Evolutionary conservation across 2,113 vertebrate genomes (phyloP), one percentile per base, ranked within the genome.

Genomic region (Pionites leucogaster): DNA sequence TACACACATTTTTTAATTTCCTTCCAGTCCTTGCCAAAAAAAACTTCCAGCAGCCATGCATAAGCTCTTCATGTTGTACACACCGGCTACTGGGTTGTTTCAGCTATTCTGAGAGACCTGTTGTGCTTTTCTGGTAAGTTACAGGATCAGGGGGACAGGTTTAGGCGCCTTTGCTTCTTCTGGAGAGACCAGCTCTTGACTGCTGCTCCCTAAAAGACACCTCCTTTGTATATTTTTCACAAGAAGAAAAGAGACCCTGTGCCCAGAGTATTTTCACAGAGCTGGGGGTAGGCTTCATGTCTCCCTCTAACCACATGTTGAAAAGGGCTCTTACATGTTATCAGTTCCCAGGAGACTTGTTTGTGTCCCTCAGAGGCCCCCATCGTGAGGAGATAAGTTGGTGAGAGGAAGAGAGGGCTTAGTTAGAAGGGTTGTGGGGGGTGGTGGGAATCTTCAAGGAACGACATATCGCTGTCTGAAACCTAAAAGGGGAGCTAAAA

Each of bases 271-370:
- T 82, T 94, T 90, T 82, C 50, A 62, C 9, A 67, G 37, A 55
- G 18, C 50, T 89, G 23, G 64, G 24, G 5, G 13, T 39, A 82
- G 25, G 25, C 59, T 90, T 74, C 62, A 49, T 31, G 87, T 76
- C 52, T 91, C 35, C 24, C 24, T 76, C 46, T 81, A 50, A 47
- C 41, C 52, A 55, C 20, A 17, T 17, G 55, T 37, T 86, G n/a
- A 82, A 96, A 93, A 83, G 31, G 42, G 13, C 55, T 71, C 4
- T 71, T 57, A 50, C 35, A 28, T 8, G 44, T 87, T 96, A 97
- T 95, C 95, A 80, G 81, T 16, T 76, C 44, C 52, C 79, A 46
- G 29, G 84, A 86, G 39, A 89, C 94, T 90, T 95, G 89, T 95
- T 89, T 97, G 69, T 44, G 44, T 55, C 65, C 44, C 65, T 85